Evolutionary conservation across 2,113 vertebrate genomes (phyloP), one percentile per base, ranked within the genome.

Genomic region (Aldabrachelys gigantea): DNA sequence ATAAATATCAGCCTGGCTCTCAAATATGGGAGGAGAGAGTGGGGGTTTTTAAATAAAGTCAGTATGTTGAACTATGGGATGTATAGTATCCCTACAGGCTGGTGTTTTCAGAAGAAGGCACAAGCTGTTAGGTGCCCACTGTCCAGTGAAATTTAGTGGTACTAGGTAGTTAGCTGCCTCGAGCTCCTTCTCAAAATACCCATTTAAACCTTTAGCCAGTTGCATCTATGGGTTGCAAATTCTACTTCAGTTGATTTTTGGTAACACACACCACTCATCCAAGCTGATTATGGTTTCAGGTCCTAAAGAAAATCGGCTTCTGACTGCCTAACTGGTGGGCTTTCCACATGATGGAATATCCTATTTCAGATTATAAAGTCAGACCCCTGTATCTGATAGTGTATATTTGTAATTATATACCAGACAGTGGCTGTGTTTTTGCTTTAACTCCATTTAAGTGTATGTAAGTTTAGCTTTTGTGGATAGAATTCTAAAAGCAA

Each of bases 261-360:
- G 78, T 19, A 84, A 85, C 84, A 89, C 35, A 62, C 72, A 38
- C 85, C 80, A 94, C 0, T 0, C 78, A 53, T 57, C 12, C 82
- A 92, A 49, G 27, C 72, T 76, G 96, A 62, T 54, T 91, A 90
- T 80, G 90, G n/a, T 84, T 94, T 56, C 85, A 93, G 79, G 41
- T 90, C 90, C 96, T 94, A 10, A 54, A 85, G 81, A 49, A 95
- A 92, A 87, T 76, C 92, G 96, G 76, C 54, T 29, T 69, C 65
- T 72, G 65, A 21, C 19, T 38, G 19, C 19, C 65, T n/a, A 21
- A 9, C 8, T 22, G 65, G n/a, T 72, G 50, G 0, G 83, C 83
- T n/a, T 94, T 85, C 91, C 91, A 19, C 3, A 57, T 3, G 31
- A 4, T 87, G 78, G 82, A 87, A 93, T 91, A 87, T 57, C 65